These are phyloP conservation scores for Xestia xanthographa DNA, from an alignment of 2,888 invertebrate species.

Conservation along the genomic window DNA sequence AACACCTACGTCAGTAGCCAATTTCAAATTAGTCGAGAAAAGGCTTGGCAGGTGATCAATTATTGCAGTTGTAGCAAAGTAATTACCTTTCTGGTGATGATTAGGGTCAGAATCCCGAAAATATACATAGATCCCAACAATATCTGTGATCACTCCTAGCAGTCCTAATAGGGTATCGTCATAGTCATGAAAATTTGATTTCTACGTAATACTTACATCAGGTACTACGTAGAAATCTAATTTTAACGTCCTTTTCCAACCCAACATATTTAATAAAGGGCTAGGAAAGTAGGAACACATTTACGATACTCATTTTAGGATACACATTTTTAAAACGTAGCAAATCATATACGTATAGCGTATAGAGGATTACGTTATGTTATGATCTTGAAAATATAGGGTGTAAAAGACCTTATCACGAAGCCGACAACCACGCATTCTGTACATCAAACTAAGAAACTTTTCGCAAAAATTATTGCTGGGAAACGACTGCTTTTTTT, in stretches of 20 bases:
- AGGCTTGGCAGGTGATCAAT: neutral
- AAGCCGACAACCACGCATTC: too few relatives aligned
- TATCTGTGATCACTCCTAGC: neutral
- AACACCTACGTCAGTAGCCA: neutral
- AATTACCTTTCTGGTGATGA: neutral
- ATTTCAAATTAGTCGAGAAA: neutral
- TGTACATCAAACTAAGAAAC: too few relatives aligned
- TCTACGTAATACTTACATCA: neutral
- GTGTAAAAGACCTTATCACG: too few relatives aligned
- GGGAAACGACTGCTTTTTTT: too few relatives aligned
- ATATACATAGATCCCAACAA: neutral
- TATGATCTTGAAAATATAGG: too few relatives aligned
- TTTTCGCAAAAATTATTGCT: too few relatives aligned
- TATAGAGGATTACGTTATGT: too few relatives aligned
- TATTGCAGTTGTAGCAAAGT: neutral
- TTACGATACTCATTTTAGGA: too few relatives aligned
- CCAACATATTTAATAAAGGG: too few relatives aligned
- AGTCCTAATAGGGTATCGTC: neutral
- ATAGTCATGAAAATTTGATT: neutral
- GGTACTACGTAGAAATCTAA: neutral
- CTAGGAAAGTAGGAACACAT: too few relatives aligned
- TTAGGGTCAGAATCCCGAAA: neutral
- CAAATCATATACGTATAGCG: too few relatives aligned
- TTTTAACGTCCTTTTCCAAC: neutral
- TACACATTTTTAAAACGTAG: too few relatives aligned